Evolutionary conservation across 2,113 vertebrate genomes (phyloP).

Genomic region (Tichodroma muraria): DNA sequence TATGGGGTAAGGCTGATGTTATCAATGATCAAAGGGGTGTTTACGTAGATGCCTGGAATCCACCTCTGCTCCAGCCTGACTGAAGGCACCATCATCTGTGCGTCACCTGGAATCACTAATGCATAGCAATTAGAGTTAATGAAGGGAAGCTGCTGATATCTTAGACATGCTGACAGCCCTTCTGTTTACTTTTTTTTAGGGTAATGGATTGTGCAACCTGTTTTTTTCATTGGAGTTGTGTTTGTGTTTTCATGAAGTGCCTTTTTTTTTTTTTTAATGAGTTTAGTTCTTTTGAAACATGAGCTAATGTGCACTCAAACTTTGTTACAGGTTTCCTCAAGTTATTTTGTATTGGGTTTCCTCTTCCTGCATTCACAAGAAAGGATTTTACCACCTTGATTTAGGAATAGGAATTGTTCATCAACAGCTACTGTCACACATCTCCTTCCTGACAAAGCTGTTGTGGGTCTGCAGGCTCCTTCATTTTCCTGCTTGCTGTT

Average conservation of each 20-base stretch:
- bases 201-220: conserved; percentile 37
- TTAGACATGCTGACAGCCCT: conserved; percentile 47
- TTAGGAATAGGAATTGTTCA: not conserved
- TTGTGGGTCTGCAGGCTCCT: not conserved
- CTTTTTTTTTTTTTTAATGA: not conserved
- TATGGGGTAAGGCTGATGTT: not conserved
- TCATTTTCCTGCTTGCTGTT: accelerated
- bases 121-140: conserved; percentile 57
- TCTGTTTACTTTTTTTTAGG: conserved; percentile 58
- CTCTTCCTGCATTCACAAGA: not conserved
- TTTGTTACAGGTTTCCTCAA: not conserved
- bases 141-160: conserved; percentile 51
- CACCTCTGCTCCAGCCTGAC: not conserved
- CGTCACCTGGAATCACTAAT: conserved; percentile 44
- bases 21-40: not conserved
- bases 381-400: not conserved
- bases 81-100: conserved; percentile 21
- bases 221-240: not conserved
- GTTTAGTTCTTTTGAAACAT: not conserved
- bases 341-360: not conserved
- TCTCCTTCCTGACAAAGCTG: not conserved
- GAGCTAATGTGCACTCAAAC: not conserved
- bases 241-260: not conserved
- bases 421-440: not conserved
- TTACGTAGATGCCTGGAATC: not conserved